phyloP scores from a whole-genome alignment of 2,113 vertebrate genomes.

The Nothoprocta pentlandii region DNA sequence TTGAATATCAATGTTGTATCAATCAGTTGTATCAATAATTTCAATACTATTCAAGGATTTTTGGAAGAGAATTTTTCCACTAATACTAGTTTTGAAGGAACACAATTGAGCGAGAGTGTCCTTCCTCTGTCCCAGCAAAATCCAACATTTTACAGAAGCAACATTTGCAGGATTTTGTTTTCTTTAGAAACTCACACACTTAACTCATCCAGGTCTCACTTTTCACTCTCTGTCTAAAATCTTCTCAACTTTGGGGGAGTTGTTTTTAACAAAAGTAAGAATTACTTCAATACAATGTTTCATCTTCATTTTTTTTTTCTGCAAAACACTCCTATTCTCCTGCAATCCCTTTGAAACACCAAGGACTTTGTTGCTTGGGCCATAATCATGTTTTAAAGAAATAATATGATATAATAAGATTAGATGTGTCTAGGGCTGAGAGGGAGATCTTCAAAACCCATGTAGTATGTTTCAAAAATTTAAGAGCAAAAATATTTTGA shows the following conservation, averaged over 20 bases:
- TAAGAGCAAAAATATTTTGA: background rate
- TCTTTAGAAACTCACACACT: background rate
- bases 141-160: background rate
- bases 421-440: background rate
- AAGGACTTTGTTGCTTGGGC: background rate
- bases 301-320: background rate
- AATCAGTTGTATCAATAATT: accelerated
- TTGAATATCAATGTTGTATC: background rate
- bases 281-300: accelerated
- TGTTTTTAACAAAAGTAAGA: background rate
- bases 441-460: background rate
- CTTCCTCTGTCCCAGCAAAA: background rate
- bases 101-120: background rate
- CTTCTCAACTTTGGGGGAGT: background rate
- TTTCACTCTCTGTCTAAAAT: background rate
- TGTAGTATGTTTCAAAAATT: background rate
- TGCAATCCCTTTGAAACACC: background rate
- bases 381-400: background rate
- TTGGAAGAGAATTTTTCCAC: background rate
- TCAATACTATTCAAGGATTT: accelerated
- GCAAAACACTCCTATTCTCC: background rate
- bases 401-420: background rate
- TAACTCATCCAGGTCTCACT: background rate
- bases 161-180: background rate
- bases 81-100: accelerated